Conservation (phyloP, 2,888 invertebrate genomes). For the Tetragonisca angustula region DNA sequence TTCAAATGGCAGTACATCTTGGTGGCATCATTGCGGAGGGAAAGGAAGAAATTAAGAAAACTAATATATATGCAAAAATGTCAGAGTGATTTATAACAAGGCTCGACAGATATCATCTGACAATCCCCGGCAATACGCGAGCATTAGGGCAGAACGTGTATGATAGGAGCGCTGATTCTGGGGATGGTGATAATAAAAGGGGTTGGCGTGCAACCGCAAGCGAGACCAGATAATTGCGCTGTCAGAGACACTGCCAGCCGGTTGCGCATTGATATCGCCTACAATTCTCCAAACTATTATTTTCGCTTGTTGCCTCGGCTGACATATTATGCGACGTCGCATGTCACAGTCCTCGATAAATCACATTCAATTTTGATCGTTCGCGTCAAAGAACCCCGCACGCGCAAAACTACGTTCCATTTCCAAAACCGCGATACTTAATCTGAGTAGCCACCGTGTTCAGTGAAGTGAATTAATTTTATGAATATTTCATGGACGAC, state of each 20-base stretch:
- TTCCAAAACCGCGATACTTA: background rate
- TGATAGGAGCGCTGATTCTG: conserved; percentile 56
- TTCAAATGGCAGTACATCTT: background rate
- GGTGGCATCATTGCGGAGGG: background rate
- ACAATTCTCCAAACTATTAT: conserved; percentile 66
- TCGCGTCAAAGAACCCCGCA: background rate
- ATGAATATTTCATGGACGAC: background rate
- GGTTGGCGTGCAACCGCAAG: conserved; percentile 74
- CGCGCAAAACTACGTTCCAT: background rate
- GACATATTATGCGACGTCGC: conserved; percentile 48
- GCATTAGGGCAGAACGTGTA: conserved; percentile 62
- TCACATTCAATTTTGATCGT: conserved; percentile 53
- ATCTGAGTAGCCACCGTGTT: background rate
- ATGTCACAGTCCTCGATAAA: conserved; percentile 43
- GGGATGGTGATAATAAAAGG: conserved; percentile 63
- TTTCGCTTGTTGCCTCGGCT: conserved; percentile 53
- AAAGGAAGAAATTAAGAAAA: background rate
- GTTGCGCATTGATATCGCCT: conserved; percentile 67
- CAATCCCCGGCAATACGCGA: conserved; percentile 62
- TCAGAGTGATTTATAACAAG: conserved; percentile 21
- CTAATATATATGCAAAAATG: conserved; percentile 40
- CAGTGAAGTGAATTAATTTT: background rate
- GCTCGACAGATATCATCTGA: conserved; percentile 70
- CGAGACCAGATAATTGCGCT: conserved; percentile 80
- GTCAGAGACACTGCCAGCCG: conserved; percentile 77